Percentiles rank a stretch among this genome's conserved stretches.
Conservation (phyloP, 2,888 invertebrate species). For the Girardia tigrina region DNA sequence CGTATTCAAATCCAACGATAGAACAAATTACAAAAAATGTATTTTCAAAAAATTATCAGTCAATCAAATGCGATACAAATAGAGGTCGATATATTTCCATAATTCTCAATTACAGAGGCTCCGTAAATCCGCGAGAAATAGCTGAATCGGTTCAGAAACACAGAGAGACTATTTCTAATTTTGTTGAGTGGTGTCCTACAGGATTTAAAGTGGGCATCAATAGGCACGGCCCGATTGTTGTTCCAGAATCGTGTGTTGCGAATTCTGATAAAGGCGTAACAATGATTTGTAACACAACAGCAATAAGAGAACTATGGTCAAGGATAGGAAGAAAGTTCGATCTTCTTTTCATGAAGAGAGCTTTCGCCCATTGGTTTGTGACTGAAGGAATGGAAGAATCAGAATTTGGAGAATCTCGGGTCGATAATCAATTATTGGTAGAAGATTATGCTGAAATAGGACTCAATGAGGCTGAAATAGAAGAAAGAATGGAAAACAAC, state of each 20-base stretch:
- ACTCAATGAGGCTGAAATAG: background rate
- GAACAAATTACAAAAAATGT: background rate
- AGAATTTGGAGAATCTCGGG: constrained; percentile 53
- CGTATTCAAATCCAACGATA: constrained; percentile 54
- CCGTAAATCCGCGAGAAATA: constrained; percentile 40
- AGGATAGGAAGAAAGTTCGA: constrained; percentile 40
- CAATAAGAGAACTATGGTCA: constrained; percentile 38
- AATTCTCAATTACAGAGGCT: constrained; percentile 37
- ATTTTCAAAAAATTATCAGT: background rate
- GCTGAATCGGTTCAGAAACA: background rate
- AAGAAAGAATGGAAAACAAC: too few species aligned
- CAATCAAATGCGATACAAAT: background rate
- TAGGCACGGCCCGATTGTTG: constrained; percentile 57
- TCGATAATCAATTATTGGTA: constrained; percentile 53
- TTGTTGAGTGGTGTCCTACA: constrained; percentile 36
- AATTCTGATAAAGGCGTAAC: constrained; percentile 62
- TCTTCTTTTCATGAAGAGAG: constrained; percentile 39
- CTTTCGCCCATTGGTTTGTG: constrained; percentile 40
- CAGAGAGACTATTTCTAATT: background rate
- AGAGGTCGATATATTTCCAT: constrained; percentile 34
- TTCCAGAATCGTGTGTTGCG: constrained; percentile 47
- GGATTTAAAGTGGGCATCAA: constrained; percentile 59
- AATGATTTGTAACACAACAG: constrained; percentile 75
- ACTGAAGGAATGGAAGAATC: constrained; percentile 40
- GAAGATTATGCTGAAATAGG: background rate